Base-by-base conservation (phyloP, 2,797 vertebrate genomes). In the Anomalospiza imberbis region DNA sequence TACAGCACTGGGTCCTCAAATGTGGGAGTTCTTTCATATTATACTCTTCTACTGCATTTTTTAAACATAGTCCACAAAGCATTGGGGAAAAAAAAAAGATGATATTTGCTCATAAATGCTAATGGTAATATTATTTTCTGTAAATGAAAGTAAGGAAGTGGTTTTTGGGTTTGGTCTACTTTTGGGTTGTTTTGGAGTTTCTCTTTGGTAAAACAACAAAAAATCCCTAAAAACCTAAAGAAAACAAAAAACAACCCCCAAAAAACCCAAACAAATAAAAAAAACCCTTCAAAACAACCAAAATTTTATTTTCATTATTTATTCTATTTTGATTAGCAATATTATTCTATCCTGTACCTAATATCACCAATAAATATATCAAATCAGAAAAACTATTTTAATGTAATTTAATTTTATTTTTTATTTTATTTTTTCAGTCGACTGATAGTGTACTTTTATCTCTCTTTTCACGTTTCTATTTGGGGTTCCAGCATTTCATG, bases 141-240 rank as follows among this genome's bases (percentile, higher is more conserved):
- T 12, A 54, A 76, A 74, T 28, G 2, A n/a, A 55, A 60, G 6
- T 38, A 76, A 65, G 11, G 4, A 83, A 72, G 4, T 42, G 17
- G 3, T 9, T 71, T 25, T 34, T 38, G 2, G 5, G 3, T 26
- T 70, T 63, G 9, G 5, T n/a, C 22, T 42, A 2, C 5, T 4
- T 63, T 50, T 72, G 14, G 3, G 3, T 9, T 67, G 17, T 26
- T n/a, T 57, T 19, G 16, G 17, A 6, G 1, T 7, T 28, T 76
- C 28, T 31, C 19, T 47, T 73, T 54, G 2, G 7, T 44, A 29
- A 61, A 66, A 74, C 7, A 70, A 51, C 4, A 50, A 45, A 67
- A 44, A 12, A 77, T 12, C 13, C 0, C 4, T 18, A 6, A 25
- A 62, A n/a, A 9, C 12, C 4, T 25, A 34, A 7, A n/a, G 13